Evolutionary conservation across 2,113 vertebrate genomes (phyloP).

Genomic region (Ictalurus punctatus): DNA sequence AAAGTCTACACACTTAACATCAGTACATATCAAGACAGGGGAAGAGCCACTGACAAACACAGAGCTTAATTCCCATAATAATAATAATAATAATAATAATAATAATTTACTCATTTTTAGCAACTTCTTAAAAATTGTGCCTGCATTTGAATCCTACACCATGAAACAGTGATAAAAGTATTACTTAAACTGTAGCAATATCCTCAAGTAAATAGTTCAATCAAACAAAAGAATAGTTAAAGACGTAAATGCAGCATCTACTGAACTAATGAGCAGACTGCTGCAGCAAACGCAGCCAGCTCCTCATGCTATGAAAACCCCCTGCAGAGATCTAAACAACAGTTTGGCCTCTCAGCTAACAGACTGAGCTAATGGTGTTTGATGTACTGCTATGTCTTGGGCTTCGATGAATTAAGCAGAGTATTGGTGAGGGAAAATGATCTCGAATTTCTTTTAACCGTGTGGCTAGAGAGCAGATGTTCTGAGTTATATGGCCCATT

Average conservation of each 20-base stretch:
- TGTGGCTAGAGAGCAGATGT: neutral
- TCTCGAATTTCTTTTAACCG: neutral
- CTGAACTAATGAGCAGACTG: neutral
- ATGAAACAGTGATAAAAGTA: neutral
- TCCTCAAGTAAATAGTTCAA: neutral
- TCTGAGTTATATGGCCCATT: neutral
- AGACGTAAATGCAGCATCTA: neutral
- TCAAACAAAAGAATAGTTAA: neutral
- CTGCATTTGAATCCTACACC: neutral
- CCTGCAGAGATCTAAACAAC: constrained; percentile 24
- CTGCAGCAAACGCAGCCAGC: constrained; percentile 25
- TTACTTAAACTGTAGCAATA: neutral
- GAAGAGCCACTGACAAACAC: neutral
- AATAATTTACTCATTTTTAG: neutral
- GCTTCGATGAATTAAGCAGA: neutral
- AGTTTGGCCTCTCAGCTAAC: constrained; percentile 28
- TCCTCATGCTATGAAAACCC: constrained; percentile 10
- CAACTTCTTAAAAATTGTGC: neutral
- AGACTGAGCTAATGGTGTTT: constrained; percentile 19
- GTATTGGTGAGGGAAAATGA: neutral
- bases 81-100: too few species aligned
- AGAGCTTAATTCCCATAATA: neutral
- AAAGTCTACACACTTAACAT: neutral
- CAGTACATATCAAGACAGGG: neutral
- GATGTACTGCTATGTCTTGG: neutral